Evolutionary conservation across 1,140 invertebrate genomes (phyloP), one percentile per base, ranked within the genome.

Genomic region (Achroia grisella): DNA sequence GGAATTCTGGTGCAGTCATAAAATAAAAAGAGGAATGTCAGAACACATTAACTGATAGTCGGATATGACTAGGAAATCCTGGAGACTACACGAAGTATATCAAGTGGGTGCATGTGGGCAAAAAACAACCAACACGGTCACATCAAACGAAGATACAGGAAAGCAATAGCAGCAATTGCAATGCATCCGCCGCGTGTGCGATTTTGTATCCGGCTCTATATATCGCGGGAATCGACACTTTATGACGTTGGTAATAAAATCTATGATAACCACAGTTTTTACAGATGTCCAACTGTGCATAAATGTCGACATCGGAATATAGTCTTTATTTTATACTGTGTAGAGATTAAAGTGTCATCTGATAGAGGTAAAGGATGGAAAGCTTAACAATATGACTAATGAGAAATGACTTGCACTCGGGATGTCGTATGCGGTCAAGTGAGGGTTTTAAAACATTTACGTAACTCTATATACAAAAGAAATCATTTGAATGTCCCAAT

Each of bases 171-270:
- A 44, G 47, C 54, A 56, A 59, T 49, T 62, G 48, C 42, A 41
- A 43, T 33, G 46, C 66, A 66, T 72, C 69, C 69, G 69, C 48
- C 36, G 40, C 52, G 49, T 44, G 52, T 59, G 46, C 56, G 27
- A 17, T 31, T 10, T 10, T 42, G 30, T 52, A 51, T 68, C 51
- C 57, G 57, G 44, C 27, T 34, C 0, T 36, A 35, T 6, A 34
- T 3, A 23, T 12, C 39, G 42, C 35, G 12, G 23, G 5, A 62
- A 48, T 48, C 44, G 30, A 35, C 51, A 48, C 56, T 36, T 47
- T 62, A 62, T 32, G 0, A n/a, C 9, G 0, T 31, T 10, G 29
- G n/a, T 3, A 37, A 47, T 54, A 58, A 50, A 42, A 27, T 6
- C 15, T 28, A 47, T 2, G 8, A 4, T 23, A 23, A 23, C 17